Evolutionary conservation across 2,888 invertebrate genomes (phyloP), one percentile per base, ranked within the genome.

Genomic region (Drosophila diplacantha): DNA sequence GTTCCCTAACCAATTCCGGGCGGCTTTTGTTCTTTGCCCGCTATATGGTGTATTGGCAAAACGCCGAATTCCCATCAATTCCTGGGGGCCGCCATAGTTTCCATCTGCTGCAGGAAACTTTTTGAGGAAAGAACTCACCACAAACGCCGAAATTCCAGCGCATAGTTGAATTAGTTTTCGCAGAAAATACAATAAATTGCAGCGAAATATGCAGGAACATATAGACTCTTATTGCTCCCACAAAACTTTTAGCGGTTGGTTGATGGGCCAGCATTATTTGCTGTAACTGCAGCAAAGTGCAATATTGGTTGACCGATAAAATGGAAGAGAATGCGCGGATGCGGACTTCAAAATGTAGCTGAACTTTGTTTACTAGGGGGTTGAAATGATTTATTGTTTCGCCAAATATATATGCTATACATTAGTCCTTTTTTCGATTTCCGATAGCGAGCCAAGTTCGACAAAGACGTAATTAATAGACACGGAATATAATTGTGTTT

Each of bases 11-110:
- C 41, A 53, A 41, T 57, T 57, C 31, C 57, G 57, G 41, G 24
- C 35, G 34, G 53, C 41, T 22, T 57, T 57, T 57, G 57, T 57
- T 53, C 51, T 41, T 29, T 29, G 24, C 24, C 26, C 56, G 44
- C 18, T 41, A 16, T 46, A 31, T 46, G 29, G 29, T 31, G 52
- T 32, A 52, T 57, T 53, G 53, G 9, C 39, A 32, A 39, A 14
- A 31, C 55, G n/a, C 11, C 46, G 38, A 62, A 60, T 52, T 29
- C 32, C 62, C 51, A 52, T 50, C 55, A 49, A 55, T 63, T 50
- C 14, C 47, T 20, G 24, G n/a, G 14, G n/a, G 26, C 37, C 32
- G 12, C 46, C 16, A 46, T 57, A 57, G 57, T 60, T 57, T 41
- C 57, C 34, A 47, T 57, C 39, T 20, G 58, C 26, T 20, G 39